phyloP scores from a whole-genome alignment of 2,888 invertebrate genomes.

The Lasioglossum pauxillum region DNA sequence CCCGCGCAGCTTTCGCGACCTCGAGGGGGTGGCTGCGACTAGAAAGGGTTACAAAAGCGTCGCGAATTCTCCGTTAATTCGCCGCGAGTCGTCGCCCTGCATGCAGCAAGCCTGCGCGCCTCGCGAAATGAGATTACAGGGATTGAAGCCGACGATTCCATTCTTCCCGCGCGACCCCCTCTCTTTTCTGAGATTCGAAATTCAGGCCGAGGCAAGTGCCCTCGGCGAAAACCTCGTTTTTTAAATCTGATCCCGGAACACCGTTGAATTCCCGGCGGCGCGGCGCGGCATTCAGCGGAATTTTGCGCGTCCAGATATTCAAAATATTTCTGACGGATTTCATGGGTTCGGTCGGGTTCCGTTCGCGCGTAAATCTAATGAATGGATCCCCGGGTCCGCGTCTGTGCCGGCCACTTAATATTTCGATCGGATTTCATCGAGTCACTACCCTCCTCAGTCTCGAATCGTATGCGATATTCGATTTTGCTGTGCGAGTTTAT shows the following conservation, averaged over 20 bases:
- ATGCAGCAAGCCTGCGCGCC: neutral
- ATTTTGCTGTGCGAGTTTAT: neutral
- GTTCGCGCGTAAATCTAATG: slow-evolving; percentile 4
- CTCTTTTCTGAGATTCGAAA: neutral
- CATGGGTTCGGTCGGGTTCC: neutral
- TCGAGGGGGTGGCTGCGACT: slow-evolving; percentile 10
- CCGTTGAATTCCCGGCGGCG: neutral
- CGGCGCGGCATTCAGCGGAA: neutral
- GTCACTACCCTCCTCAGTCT: neutral
- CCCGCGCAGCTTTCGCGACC: neutral
- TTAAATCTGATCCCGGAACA: neutral
- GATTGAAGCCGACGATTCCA: slow-evolving; percentile 8
- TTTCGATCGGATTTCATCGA: neutral
- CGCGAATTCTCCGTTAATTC: slow-evolving; percentile 57
- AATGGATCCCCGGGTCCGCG: neutral
- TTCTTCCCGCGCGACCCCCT: neutral
- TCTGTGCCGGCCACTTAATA: neutral
- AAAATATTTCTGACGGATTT: neutral
- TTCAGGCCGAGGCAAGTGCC: slow-evolving; percentile 9
- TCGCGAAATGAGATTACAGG: slow-evolving; percentile 34
- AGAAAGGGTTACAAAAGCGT: slow-evolving; percentile 30
- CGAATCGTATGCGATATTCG: neutral
- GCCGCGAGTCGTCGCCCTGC: slow-evolving; percentile 22
- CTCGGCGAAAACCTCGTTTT: neutral
- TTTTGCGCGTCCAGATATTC: neutral